A percentile compares a stretch with the other conserved stretches of the same genome.
These are phyloP conservation scores for Poecile atricapillus DNA, from an alignment of 2,113 vertebrate genomes.

Conservation along the genomic window DNA sequence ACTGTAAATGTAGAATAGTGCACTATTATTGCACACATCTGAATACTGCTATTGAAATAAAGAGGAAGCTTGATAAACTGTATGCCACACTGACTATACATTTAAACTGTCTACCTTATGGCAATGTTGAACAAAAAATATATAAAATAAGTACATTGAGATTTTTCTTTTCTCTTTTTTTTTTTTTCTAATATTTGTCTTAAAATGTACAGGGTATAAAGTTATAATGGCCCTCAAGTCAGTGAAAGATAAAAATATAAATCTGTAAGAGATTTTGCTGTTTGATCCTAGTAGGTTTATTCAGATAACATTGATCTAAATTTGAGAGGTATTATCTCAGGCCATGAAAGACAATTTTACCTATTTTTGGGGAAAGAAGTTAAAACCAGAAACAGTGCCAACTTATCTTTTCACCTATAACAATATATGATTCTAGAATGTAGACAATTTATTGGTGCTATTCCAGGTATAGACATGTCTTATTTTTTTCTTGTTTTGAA, in stretches of 20 bases:
- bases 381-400: not conserved
- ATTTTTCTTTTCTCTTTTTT: not conserved
- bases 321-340: not conserved
- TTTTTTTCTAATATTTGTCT: not conserved
- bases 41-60: not conserved
- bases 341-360: not conserved
- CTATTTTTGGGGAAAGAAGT: not conserved
- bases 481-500: not conserved
- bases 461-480: not conserved
- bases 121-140: not conserved
- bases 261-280: not conserved
- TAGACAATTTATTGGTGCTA: not conserved
- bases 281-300: not conserved
- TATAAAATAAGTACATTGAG: not conserved
- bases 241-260: not conserved
- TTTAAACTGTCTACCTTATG: not conserved
- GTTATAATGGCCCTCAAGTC: not conserved
- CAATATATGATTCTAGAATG: not conserved
- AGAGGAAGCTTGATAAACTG: not conserved
- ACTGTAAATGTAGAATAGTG: not conserved
- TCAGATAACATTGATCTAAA: not conserved
- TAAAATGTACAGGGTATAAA: not conserved
- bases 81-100: not conserved
- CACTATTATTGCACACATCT: not conserved
- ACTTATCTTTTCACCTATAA: not conserved